Conservation (phyloP, 2,888 invertebrate species). For the Rhopalosiphum nymphaeae region DNA sequence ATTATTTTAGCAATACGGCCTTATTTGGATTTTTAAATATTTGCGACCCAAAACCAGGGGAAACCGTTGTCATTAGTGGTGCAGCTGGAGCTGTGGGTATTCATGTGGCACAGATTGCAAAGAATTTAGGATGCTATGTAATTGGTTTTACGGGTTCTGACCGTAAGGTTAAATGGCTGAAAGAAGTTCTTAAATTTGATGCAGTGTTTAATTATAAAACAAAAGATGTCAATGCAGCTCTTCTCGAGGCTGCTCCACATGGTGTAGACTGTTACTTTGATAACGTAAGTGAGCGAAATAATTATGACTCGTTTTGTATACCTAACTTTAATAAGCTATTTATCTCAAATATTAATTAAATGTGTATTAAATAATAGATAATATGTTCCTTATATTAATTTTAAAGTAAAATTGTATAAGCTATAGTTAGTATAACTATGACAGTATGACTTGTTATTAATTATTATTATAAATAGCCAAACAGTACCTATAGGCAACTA, state of each 20-base stretch:
- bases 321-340: not conserved
- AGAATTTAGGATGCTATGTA: constrained; percentile 78
- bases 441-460: not conserved
- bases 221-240: constrained; percentile 69
- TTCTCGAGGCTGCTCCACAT: constrained; percentile 77
- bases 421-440: not conserved
- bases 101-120: constrained; percentile 84
- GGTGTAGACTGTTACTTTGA: constrained; percentile 84
- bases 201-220: constrained; percentile 81
- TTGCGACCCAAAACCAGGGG: constrained; percentile 79
- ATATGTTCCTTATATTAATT: not conserved
- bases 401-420: not conserved
- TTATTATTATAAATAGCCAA: not conserved
- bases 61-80: constrained; percentile 80
- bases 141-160: constrained; percentile 81
- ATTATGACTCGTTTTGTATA: not conserved
- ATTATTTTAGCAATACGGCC: constrained; percentile 76
- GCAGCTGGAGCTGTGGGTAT: constrained; percentile 86
- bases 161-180: constrained; percentile 79
- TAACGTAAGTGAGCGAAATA: constrained; percentile 74
- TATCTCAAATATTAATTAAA: not conserved
- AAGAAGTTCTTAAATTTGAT: constrained; percentile 78
- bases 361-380: not conserved
- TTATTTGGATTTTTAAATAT: constrained; percentile 82
- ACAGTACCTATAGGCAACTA: not conserved